phyloP scores from a whole-genome alignment of 2,888 invertebrate species.

The Malachius bipustulatus region DNA sequence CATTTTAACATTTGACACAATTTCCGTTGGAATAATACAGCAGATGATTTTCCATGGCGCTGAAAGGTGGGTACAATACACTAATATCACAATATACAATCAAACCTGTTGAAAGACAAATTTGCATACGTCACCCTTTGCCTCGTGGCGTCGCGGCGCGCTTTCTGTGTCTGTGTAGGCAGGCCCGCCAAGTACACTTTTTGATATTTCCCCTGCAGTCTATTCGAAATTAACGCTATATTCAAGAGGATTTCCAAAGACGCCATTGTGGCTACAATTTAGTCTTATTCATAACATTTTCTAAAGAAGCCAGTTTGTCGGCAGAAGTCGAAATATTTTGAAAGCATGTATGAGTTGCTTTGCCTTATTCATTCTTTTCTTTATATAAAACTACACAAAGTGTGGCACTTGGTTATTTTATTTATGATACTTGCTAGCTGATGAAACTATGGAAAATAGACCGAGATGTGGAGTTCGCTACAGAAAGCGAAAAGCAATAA shows the following conservation, averaged over 20 bases:
- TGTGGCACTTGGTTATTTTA: too few relatives aligned
- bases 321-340: constrained; percentile 34
- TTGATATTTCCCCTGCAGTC: constrained; percentile 17
- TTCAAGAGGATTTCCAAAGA: constrained; percentile 47
- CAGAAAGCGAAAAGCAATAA: too few relatives aligned
- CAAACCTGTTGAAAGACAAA: constrained; percentile 32
- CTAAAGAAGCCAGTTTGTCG: constrained; percentile 36
- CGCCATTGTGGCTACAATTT: constrained; percentile 51
- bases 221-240: constrained; percentile 47
- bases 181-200: constrained; percentile 4
- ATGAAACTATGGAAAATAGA: too few relatives aligned
- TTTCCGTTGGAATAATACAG: too few relatives aligned
- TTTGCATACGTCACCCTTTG: constrained; percentile 30
- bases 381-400: too few relatives aligned
- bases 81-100: constrained; percentile 26
- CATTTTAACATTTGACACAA: too few relatives aligned
- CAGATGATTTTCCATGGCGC: too few relatives aligned
- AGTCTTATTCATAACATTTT: constrained; percentile 47
- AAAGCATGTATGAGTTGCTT: constrained; percentile 21
- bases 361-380: background rate
- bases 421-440: too few relatives aligned
- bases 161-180: background rate
- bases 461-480: too few relatives aligned
- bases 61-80: constrained; percentile 4
- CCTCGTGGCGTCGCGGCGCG: background rate